These are phyloP conservation scores for Ophion obscuratus DNA, from an alignment of 2,888 invertebrate species.

Conservation along the genomic window DNA sequence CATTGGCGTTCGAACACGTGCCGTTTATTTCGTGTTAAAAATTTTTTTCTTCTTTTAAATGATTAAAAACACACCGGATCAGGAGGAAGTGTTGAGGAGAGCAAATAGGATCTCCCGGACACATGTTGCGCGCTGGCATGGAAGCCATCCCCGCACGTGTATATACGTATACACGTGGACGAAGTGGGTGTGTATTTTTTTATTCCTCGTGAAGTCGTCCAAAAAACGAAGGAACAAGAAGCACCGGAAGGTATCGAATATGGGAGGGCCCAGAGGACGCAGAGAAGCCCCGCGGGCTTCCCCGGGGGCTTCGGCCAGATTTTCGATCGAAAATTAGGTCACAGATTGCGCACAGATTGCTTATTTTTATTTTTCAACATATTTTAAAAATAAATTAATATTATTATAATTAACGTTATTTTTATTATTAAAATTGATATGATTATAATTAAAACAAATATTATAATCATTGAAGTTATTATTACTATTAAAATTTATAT, in stretches of 20 bases:
- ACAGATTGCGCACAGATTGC: not conserved
- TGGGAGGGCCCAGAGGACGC: not conserved
- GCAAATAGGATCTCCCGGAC: conserved; percentile 40
- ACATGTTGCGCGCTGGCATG: conserved; percentile 56
- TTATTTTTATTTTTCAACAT: conserved; percentile 9
- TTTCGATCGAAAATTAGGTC: conserved; percentile 15
- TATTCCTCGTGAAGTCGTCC: not conserved
- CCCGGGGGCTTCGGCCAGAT: conserved; percentile 49
- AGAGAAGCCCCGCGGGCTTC: conserved; percentile 35
- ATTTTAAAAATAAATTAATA: not conserved
- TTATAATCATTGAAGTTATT: too few species aligned
- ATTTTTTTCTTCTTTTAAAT: not conserved
- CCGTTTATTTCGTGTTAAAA: not conserved
- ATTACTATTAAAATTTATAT: too few species aligned
- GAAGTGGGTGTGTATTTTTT: conserved; percentile 29
- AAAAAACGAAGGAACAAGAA: conserved; percentile 4
- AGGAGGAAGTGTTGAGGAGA: conserved; percentile 29
- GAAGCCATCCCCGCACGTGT: conserved; percentile 26
- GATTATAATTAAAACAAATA: too few species aligned
- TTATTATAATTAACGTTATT: not conserved
- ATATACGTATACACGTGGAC: conserved; percentile 2
- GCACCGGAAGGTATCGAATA: conserved; percentile 41
- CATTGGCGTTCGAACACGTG: conserved; percentile 1
- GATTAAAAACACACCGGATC: conserved; percentile 55
- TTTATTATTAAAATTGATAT: not conserved